Base-by-base conservation (phyloP, 2,113 vertebrate genomes). In the Passer domesticus region DNA sequence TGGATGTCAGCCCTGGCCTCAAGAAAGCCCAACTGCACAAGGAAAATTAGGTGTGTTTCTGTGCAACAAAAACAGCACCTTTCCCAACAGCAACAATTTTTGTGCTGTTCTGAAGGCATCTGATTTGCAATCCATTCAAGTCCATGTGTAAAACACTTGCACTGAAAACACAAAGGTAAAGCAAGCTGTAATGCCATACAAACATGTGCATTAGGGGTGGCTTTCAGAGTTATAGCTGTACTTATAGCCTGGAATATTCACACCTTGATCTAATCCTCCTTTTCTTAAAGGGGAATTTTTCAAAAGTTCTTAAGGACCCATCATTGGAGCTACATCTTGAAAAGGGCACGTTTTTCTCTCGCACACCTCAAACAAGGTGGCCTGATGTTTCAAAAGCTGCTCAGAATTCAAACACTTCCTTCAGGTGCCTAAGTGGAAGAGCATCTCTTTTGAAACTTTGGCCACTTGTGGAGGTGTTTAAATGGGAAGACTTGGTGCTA, bases 1-100 rank as follows among this genome's bases (percentile, higher is more conserved):
- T 97, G 95, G 95, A 94, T 96, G 96, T 94, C 82, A 97, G 97
- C 97, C 97, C 92, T 95, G 82, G 50, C 92, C 87, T 96, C 89
- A 68, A 96, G 95, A 95, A 97, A 96, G 79, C 75, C 94, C 82
- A 60, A 43, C 77, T 89, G 56, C 80, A 78, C 53, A 83, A 72
- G 81, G 43, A 78, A 96, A 95, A 85, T 78, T 64, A 85, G 78
- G 96, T 92, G 91, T 96, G 85, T 90, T 97, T 95, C 74, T 80
- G 82, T 93, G 89, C 95, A 94, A 77, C 74, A 59, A 90, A 94
- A 95, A 13, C 60, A 91, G 25, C 47, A 24, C 77, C 70, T 60
- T 95, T 95, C 87, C 86, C 93, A 94, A 94, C 64, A 83, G 81
- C 83, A 89, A 41, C 63, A 55, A 41, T 76, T 95, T 88, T 74